These are phyloP conservation scores for Todus mexicanus DNA, from an alignment of 2,797 vertebrate species.

Conservation along the genomic window DNA sequence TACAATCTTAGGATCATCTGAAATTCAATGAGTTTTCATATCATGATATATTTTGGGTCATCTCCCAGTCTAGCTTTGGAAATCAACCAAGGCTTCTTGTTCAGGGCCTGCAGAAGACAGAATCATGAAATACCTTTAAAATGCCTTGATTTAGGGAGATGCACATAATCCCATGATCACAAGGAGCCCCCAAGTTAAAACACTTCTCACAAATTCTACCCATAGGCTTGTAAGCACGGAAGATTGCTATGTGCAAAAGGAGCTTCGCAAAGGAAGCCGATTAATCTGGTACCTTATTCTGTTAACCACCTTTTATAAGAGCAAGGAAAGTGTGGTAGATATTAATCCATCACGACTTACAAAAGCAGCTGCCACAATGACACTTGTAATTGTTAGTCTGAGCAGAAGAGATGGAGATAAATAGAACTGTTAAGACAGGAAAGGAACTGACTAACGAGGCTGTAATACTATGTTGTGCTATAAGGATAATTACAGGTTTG, in stretches of 20 bases:
- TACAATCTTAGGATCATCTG: not conserved
- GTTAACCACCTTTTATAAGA: not conserved
- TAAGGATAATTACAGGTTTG: slow-evolving; percentile 38
- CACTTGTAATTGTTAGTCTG: slow-evolving; percentile 37
- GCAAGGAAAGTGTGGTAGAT: not conserved
- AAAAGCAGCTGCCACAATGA: slow-evolving; percentile 44
- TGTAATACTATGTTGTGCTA: slow-evolving; percentile 23
- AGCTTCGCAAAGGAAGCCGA: not conserved
- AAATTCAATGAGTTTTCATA: not conserved
- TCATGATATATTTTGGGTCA: not conserved
- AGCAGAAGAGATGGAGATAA: slow-evolving; percentile 18
- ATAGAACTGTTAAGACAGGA: slow-evolving; percentile 41
- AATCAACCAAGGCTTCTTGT: accelerated
- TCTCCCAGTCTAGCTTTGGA: not conserved
- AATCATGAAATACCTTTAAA: not conserved
- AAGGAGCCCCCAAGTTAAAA: not conserved
- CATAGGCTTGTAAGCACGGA: not conserved
- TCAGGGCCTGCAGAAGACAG: not conserved
- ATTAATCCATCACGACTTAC: slow-evolving; percentile 26
- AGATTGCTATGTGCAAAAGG: not conserved
- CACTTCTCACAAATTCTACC: not conserved
- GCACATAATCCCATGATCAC: not conserved
- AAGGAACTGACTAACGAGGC: slow-evolving; percentile 20
- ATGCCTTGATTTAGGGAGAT: not conserved
- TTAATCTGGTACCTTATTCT: not conserved